Evolutionary conservation across 2,113 vertebrate species (phyloP).

Genomic region (Casuarius casuarius): DNA sequence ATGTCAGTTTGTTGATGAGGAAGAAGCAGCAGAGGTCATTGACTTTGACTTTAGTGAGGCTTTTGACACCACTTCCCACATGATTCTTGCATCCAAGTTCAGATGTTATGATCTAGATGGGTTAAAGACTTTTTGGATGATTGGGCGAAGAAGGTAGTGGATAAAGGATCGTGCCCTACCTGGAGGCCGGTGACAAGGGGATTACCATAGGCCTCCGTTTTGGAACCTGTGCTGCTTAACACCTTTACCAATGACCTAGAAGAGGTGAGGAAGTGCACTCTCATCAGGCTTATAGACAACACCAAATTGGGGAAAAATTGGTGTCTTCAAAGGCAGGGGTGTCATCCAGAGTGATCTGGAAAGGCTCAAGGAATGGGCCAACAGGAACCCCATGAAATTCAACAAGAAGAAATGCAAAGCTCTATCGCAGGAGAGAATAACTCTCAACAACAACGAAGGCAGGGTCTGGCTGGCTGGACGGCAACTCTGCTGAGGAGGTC

Average conservation of each 20-base stretch:
- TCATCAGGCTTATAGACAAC: neutral
- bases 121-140: neutral
- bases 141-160: neutral
- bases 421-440: neutral
- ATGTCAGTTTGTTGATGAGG: neutral
- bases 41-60: neutral
- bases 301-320: neutral
- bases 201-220: neutral
- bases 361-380: fast-evolving
- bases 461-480: neutral
- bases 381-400: neutral
- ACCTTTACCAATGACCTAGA: neutral
- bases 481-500: neutral
- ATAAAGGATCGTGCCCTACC: neutral
- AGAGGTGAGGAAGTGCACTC: neutral
- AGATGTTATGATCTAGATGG: neutral
- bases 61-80: neutral
- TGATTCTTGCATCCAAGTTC: neutral
- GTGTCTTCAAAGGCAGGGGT: neutral
- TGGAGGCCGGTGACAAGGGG: neutral
- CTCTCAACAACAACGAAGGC: neutral
- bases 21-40: neutral
- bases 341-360: neutral
- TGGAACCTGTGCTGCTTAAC: neutral
- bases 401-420: neutral